phyloP scores from a whole-genome alignment of 2,888 invertebrate genomes.

The Drosophila conformis region DNA sequence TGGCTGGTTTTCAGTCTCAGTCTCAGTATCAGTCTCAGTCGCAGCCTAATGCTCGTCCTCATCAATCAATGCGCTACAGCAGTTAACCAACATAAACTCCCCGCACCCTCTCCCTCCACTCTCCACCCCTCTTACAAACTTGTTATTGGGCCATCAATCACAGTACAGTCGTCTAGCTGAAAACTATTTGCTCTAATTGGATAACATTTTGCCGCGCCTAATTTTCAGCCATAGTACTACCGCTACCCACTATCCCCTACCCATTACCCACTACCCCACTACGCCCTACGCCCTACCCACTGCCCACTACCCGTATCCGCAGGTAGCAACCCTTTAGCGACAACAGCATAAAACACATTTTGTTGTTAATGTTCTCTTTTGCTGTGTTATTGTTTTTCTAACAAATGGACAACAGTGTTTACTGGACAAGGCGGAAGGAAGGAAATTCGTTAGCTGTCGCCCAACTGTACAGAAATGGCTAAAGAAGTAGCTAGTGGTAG shows the following conservation, averaged over 20 bases:
- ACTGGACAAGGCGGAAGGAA: conserved; percentile 55
- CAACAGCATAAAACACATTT: conserved; percentile 44
- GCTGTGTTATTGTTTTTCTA: conserved; percentile 56
- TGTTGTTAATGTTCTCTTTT: conserved; percentile 20
- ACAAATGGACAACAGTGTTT: conserved; percentile 60
- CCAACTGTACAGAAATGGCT: conserved; percentile 20
- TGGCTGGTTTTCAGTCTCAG: neutral
- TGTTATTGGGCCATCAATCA: conserved; percentile 65
- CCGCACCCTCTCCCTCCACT: neutral
- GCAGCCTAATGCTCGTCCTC: conserved; percentile 15
- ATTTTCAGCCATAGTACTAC: conserved; percentile 36
- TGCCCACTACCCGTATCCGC: neutral
- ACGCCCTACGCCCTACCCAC: neutral
- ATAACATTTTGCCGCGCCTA: conserved; percentile 56
- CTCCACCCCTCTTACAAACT: conserved; percentile 21
- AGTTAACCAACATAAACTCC: neutral
- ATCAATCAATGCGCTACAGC: conserved; percentile 43
- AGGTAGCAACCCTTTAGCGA: conserved; percentile 51
- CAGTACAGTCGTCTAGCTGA: conserved; percentile 17
- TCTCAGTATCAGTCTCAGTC: neutral
- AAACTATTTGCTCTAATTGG: conserved; percentile 73
- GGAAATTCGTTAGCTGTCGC: conserved; percentile 62
- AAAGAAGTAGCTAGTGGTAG: conserved; percentile 7
- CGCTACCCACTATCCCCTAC: neutral
- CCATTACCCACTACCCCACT: neutral